Conservation (phyloP, 2,113 vertebrate species). For the Phaetusa simplex region DNA sequence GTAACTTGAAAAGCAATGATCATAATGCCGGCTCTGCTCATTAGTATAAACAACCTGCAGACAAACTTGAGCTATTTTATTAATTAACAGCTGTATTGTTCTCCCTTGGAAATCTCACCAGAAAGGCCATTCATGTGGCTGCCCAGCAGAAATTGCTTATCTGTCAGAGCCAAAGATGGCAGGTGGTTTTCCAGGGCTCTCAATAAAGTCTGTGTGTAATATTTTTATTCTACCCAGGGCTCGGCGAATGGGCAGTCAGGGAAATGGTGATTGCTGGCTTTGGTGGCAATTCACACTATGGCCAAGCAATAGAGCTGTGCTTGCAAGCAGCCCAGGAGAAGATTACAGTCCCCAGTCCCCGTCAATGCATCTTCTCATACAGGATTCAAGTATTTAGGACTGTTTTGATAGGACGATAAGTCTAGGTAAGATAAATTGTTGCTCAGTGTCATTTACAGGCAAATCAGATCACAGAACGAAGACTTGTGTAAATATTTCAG, state of each 20-base stretch:
- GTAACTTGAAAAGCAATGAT: not conserved
- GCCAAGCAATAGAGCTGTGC: not conserved
- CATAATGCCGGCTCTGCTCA: not conserved
- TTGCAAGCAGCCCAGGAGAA: not conserved
- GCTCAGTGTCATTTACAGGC: not conserved
- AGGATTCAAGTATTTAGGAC: not conserved
- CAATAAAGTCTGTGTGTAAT: not conserved
- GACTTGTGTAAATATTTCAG: not conserved
- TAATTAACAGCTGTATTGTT: constrained; percentile 1
- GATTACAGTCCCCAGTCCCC: not conserved
- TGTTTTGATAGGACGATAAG: not conserved
- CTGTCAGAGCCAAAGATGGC: not conserved
- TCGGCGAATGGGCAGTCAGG: not conserved
- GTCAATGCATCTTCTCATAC: not conserved
- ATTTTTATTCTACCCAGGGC: not conserved
- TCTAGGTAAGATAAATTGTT: not conserved
- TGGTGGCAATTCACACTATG: not conserved
- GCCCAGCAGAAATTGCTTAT: not conserved
- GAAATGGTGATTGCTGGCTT: not conserved
- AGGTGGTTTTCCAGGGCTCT: constrained; percentile 20
- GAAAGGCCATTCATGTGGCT: not conserved
- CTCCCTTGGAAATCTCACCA: constrained; percentile 1
- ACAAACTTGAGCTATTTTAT: not conserved
- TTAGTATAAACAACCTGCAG: not conserved
- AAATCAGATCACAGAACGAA: not conserved